phyloP scores from a whole-genome alignment of 1,140 invertebrate species.

The Bombus sylvicola region DNA sequence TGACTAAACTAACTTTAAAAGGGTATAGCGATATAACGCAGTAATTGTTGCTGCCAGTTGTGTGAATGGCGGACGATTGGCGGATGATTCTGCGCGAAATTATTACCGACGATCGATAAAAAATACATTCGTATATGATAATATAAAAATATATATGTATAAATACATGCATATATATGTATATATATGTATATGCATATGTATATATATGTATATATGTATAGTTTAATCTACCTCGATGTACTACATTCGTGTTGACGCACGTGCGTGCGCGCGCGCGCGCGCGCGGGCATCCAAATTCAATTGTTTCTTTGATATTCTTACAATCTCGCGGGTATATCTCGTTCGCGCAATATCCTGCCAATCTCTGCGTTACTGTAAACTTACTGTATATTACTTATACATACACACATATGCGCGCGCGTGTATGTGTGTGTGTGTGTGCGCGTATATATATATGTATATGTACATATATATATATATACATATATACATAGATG shows the following conservation, averaged over 20 bases:
- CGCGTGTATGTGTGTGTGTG: constrained; percentile 62
- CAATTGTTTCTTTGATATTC: constrained; percentile 18
- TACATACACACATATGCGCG: constrained; percentile 61
- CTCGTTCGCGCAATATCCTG: constrained; percentile 50
- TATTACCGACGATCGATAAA: constrained; percentile 12
- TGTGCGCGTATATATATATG: constrained; percentile 38
- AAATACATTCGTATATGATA: neutral
- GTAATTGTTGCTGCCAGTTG: constrained; percentile 37
- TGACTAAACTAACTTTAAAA: constrained; percentile 77
- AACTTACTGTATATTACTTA: constrained; percentile 79
- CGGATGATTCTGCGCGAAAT: constrained; percentile 36
- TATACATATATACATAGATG: constrained; percentile 70
- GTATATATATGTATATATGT: neutral
- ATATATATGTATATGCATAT: neutral
- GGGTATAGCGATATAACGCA: constrained; percentile 63
- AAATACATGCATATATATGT: neutral
- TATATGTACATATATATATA: constrained; percentile 59
- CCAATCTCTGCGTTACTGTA: constrained; percentile 68
- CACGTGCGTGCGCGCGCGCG: no score
- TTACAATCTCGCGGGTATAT: neutral
- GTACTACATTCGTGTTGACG: constrained; percentile 17
- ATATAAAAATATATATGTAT: neutral
- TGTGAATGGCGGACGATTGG: constrained; percentile 43
- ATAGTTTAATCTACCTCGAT: constrained; percentile 42
- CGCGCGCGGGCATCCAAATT: constrained; percentile 15